These are phyloP conservation scores for Tursiops truncatus DNA, from an alignment of 2,113 vertebrate genomes.

Conservation along the genomic window DNA sequence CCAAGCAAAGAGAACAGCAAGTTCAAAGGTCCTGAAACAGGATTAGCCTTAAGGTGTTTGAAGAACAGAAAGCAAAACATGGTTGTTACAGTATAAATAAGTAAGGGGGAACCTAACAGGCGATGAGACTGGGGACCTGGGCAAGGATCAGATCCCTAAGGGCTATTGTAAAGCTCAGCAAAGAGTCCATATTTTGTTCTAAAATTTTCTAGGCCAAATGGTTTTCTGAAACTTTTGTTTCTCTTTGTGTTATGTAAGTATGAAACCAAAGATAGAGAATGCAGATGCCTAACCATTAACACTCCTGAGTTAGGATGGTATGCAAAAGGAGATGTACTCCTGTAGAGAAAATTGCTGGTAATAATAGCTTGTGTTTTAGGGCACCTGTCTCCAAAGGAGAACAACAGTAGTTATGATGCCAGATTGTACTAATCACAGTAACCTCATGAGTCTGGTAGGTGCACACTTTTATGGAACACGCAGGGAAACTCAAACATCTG, in stretches of 20 bases:
- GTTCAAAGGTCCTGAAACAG: neutral
- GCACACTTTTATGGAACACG: neutral
- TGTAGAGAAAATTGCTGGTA: constrained; percentile 44
- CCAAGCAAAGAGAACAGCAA: neutral
- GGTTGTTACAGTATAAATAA: neutral
- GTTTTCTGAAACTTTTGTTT: neutral
- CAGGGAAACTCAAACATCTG: neutral
- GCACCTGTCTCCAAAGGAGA: constrained; percentile 35
- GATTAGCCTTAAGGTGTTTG: neutral
- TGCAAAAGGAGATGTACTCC: neutral
- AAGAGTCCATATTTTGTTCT: neutral
- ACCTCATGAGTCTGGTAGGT: neutral
- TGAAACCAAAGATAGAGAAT: constrained; percentile 9
- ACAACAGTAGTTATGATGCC: neutral
- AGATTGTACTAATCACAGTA: neutral
- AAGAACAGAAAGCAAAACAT: neutral
- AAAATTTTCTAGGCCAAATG: neutral
- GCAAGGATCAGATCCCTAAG: neutral
- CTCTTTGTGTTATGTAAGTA: neutral
- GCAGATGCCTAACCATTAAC: neutral
- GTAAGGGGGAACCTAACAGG: neutral
- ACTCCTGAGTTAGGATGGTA: neutral
- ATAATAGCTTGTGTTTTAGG: constrained; percentile 16
- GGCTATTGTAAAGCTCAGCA: neutral
- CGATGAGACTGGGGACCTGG: neutral